These are phyloP conservation scores for Haliclona indistincta DNA, from an alignment of 37 sponge, comb jelly and placozoan species.

Conservation along the genomic window DNA sequence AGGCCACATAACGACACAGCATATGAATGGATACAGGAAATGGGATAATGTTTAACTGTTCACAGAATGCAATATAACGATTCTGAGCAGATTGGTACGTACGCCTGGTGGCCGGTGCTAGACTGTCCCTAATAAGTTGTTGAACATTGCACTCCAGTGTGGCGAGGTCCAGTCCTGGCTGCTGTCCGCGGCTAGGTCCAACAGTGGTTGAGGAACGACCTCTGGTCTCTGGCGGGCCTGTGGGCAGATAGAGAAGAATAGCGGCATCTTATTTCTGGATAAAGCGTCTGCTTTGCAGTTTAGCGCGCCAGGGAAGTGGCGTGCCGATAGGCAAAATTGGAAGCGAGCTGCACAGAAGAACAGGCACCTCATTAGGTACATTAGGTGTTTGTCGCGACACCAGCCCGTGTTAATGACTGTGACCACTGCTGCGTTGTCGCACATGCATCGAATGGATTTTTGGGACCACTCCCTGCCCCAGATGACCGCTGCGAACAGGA, in stretches of 20 bases:
- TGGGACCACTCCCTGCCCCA: slow-evolving; percentile 40
- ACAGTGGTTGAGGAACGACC: slow-evolving; percentile 14
- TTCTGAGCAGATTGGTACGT: slow-evolving; percentile 6
- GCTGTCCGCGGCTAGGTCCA: slow-evolving; percentile 4
- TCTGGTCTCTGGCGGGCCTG: not conserved
- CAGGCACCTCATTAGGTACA: slow-evolving; percentile 51
- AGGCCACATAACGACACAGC: slow-evolving; percentile 17
- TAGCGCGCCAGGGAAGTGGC: slow-evolving; percentile 39
- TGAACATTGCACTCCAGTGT: slow-evolving; percentile 39
- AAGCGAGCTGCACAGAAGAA: slow-evolving; percentile 32
- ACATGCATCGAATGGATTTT: slow-evolving; percentile 5
- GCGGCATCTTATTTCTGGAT: too few species aligned
- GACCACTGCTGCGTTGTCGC: slow-evolving; percentile 70
- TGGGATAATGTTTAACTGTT: not conserved
- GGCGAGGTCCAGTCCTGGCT: slow-evolving; percentile 33
- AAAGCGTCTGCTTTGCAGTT: slow-evolving; percentile 48
- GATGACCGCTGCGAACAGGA: slow-evolving; percentile 14
- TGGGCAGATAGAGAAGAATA: too few species aligned
- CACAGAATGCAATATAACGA: not conserved
- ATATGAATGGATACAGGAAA: slow-evolving; percentile 4
- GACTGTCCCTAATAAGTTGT: not conserved
- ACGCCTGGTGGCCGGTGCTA: slow-evolving; percentile 12
- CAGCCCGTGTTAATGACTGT: slow-evolving; percentile 13
- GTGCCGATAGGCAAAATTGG: slow-evolving; percentile 13
- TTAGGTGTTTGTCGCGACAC: slow-evolving; percentile 8